Conservation (phyloP, 1,140 invertebrate species). For the Drosophila rhopaloa region DNA sequence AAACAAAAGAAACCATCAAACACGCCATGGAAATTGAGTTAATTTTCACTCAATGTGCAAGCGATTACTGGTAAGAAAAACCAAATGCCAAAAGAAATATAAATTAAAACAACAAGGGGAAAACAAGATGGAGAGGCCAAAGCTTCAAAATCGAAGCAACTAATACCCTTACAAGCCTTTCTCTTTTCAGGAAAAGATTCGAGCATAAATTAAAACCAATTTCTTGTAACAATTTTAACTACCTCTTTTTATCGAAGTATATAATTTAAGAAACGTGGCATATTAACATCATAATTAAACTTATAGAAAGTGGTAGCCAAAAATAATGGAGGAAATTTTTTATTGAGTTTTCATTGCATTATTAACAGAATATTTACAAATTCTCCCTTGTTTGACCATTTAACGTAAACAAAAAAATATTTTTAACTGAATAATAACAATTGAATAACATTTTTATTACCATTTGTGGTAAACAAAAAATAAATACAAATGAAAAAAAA, state of each 20-base stretch:
- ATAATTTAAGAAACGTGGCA: not conserved
- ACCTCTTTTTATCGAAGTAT: not conserved
- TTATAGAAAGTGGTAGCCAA: not conserved
- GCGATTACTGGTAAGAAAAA: conserved; percentile 21
- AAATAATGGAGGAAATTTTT: too few relatives aligned
- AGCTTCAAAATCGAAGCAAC: not conserved
- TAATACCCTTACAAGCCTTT: conserved; percentile 13
- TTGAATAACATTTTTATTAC: not conserved
- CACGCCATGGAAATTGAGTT: conserved; percentile 53
- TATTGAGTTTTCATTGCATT: too few relatives aligned
- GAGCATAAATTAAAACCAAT: not conserved
- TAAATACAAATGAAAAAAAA: not conserved
- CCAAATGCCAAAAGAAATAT: conserved; percentile 24
- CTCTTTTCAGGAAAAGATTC: not conserved
- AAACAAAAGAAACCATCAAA: conserved; percentile 33
- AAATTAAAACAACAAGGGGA: conserved; percentile 36
- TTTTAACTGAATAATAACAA: not conserved
- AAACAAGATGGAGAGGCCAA: conserved; percentile 15
- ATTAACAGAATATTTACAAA: too few relatives aligned
- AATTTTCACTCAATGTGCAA: conserved; percentile 50
- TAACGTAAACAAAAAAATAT: too few relatives aligned
- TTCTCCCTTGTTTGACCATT: too few relatives aligned
- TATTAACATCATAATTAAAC: too few relatives aligned
- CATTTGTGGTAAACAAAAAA: not conserved
- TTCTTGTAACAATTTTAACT: not conserved